Conservation (phyloP, 2,113 vertebrate genomes). For the Rhinopomastus cyanomelas region DNA sequence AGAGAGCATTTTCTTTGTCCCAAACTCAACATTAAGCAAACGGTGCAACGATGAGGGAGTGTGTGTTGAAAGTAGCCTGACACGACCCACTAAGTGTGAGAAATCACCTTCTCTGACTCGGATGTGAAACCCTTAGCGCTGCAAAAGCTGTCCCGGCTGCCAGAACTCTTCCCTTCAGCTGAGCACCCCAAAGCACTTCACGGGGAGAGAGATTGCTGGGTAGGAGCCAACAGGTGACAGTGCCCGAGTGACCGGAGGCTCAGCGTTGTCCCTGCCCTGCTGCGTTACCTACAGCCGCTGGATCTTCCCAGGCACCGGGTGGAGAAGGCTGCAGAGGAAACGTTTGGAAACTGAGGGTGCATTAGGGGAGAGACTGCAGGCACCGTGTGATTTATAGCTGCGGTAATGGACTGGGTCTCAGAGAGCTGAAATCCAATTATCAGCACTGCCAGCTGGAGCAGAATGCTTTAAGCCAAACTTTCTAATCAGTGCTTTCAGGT, state of each 20-base stretch:
- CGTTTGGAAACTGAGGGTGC: not conserved
- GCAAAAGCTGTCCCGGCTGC: not conserved
- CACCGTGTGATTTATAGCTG: constrained; percentile 32
- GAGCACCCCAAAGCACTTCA: not conserved
- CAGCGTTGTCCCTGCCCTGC: not conserved
- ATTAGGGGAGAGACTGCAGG: constrained; percentile 11
- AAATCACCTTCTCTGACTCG: not conserved
- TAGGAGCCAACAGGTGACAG: not conserved
- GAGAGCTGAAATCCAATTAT: constrained; percentile 31
- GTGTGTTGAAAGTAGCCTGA: not conserved
- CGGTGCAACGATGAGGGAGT: not conserved
- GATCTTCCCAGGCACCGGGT: not conserved
- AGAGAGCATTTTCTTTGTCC: not conserved
- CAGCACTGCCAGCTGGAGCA: constrained; percentile 22
- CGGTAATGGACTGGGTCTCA: constrained; percentile 17
- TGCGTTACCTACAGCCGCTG: fast-evolving
- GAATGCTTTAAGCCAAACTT: constrained; percentile 12
- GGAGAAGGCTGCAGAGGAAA: not conserved
- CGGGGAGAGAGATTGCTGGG: not conserved
- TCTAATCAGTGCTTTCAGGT: not conserved
- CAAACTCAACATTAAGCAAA: not conserved
- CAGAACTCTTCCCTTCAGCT: not conserved
- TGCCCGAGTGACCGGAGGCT: not conserved
- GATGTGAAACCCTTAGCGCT: not conserved
- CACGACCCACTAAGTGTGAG: not conserved